Percentiles rank a stretch among this genome's conserved stretches.
Conservation (phyloP, 2,797 vertebrate species). For the Etheostoma perlongum region DNA sequence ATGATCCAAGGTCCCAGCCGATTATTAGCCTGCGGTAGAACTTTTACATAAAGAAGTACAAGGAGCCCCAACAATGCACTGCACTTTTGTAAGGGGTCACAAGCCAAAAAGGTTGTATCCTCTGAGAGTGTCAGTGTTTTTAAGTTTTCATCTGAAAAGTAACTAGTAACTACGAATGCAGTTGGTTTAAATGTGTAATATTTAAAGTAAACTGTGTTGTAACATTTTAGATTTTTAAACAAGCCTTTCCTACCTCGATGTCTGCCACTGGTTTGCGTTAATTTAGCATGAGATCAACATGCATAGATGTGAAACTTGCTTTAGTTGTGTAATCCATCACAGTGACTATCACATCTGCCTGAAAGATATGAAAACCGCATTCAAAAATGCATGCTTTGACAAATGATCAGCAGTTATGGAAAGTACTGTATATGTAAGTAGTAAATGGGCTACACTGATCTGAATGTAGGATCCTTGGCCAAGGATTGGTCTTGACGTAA, state of each 20-base stretch:
- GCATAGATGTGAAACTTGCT: constrained; percentile 1
- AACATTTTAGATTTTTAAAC: neutral
- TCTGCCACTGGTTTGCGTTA: neutral
- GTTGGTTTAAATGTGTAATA: neutral
- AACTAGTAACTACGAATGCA: neutral
- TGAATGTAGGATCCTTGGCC: too few species aligned
- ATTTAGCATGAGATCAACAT: neutral
- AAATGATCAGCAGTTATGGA: neutral
- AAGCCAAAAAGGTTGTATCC: too few species aligned
- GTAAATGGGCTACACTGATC: neutral
- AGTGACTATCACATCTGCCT: neutral
- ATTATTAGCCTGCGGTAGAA: neutral
- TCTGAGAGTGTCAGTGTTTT: neutral
- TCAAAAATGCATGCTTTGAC: neutral
- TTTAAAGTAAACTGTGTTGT: neutral
- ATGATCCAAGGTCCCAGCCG: neutral
- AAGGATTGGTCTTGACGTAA: too few species aligned
- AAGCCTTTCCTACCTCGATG: neutral
- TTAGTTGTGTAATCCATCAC: neutral
- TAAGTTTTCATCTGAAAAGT: neutral
- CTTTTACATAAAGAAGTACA: neutral
- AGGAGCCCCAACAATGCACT: neutral
- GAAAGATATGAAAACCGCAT: neutral
- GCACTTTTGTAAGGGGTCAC: neutral
- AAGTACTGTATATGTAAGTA: neutral